These are phyloP conservation scores for Zosterops lateralis DNA, from an alignment of 2,113 vertebrate genomes.

Conservation along the genomic window DNA sequence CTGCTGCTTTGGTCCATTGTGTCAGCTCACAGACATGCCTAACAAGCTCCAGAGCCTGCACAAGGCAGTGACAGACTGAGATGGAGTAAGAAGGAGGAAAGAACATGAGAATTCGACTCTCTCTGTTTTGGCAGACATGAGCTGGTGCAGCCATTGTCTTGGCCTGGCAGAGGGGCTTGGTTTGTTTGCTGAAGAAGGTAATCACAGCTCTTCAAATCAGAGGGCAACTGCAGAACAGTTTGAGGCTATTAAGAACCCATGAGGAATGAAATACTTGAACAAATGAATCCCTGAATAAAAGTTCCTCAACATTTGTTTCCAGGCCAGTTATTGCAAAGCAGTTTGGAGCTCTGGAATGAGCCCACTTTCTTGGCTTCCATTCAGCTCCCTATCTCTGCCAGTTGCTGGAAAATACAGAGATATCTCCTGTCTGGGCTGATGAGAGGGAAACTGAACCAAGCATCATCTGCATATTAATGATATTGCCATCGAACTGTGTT, in stretches of 20 bases:
- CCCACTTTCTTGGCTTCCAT: constrained; percentile 11
- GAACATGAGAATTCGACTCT: not conserved
- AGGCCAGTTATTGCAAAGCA: not conserved
- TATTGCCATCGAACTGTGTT: not conserved
- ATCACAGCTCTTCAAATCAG: not conserved
- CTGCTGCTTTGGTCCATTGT: not conserved
- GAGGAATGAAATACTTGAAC: not conserved
- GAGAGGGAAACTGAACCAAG: constrained; percentile 26
- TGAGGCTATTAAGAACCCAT: not conserved
- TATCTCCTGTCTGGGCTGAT: constrained; percentile 17
- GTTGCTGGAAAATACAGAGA: constrained; percentile 1
- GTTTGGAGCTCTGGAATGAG: constrained; percentile 9
- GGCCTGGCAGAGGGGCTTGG: not conserved
- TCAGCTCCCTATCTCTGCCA: constrained; percentile 43
- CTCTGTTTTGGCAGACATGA: not conserved
- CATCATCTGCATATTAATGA: constrained; percentile 35
- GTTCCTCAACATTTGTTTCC: constrained; percentile 32
- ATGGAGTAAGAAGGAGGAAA: not conserved
- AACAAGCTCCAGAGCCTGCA: not conserved
- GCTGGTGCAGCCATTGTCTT: not conserved
- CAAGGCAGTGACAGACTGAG: rapidly evolving
- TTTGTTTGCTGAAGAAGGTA: not conserved
- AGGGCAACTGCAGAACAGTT: not conserved
- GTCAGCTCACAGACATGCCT: not conserved
- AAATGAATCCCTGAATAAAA: constrained; percentile 30